These are phyloP conservation scores for Dioctria linearis DNA, from an alignment of 2,888 invertebrate species.

Conservation along the genomic window DNA sequence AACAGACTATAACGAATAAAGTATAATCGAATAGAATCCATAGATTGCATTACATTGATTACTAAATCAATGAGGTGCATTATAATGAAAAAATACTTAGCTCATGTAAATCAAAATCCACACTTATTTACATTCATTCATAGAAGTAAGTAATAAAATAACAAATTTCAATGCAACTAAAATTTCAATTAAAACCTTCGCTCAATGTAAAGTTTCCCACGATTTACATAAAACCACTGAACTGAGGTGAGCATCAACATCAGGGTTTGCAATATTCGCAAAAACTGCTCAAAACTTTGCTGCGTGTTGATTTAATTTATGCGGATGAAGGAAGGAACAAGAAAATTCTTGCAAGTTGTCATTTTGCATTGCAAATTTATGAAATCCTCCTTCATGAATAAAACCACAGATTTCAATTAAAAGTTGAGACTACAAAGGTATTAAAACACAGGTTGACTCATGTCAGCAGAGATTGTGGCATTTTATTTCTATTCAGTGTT, in stretches of 20 bases:
- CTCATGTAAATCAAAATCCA: too few species aligned
- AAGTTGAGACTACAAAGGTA: constrained; percentile 24
- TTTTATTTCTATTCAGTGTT: too few species aligned
- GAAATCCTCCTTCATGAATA: constrained; percentile 28
- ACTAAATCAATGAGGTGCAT: too few species aligned
- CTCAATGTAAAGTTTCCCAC: background rate
- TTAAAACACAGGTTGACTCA: background rate
- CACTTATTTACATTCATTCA: too few species aligned
- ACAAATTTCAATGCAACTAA: too few species aligned
- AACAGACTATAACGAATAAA: too few species aligned
- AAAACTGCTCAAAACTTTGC: background rate
- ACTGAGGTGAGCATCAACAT: background rate
- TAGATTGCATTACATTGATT: too few species aligned
- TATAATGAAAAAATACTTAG: too few species aligned
- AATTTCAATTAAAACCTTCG: background rate
- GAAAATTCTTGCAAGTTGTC: constrained; percentile 21
- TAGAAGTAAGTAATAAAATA: too few species aligned
- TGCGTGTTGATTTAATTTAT: constrained; percentile 16
- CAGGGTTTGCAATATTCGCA: background rate
- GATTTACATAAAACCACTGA: too few species aligned
- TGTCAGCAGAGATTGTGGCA: too few species aligned
- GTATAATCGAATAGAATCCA: too few species aligned
- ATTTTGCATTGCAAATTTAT: constrained; percentile 38
- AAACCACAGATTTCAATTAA: constrained; percentile 36
- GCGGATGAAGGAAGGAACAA: constrained; percentile 17